Evolutionary conservation across 2,888 invertebrate species (phyloP).

Genomic region (Agonopterix subpropinquella): DNA sequence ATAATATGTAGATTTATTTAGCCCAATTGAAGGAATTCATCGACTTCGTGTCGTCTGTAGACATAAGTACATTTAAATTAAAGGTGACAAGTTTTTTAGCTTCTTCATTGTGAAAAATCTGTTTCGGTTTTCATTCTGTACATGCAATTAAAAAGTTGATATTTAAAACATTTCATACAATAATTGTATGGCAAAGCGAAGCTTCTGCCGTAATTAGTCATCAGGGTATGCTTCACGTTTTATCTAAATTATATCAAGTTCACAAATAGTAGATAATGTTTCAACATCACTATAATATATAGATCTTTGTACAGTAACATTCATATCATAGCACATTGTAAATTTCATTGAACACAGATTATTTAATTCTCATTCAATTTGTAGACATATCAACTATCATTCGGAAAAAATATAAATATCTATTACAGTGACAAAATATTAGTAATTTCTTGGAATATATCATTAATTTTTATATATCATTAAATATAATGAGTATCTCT

Average conservation of each 20-base stretch:
- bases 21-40: too few species aligned
- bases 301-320: constrained; percentile 49
- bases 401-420: constrained; percentile 58
- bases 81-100: too few species aligned
- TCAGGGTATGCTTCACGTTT: constrained; percentile 15
- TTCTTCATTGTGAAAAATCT: too few species aligned
- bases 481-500: constrained; percentile 38
- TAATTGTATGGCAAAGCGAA: constrained; percentile 1
- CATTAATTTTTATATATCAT: constrained; percentile 39
- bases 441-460: constrained; percentile 53
- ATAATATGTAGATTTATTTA: too few species aligned
- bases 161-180: too few species aligned
- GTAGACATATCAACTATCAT: constrained; percentile 58
- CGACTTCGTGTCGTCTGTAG: too few species aligned
- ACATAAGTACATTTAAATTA: too few species aligned
- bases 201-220: neutral
- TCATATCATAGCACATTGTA: constrained; percentile 43
- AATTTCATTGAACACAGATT: constrained; percentile 57
- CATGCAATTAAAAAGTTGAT: too few species aligned
- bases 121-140: too few species aligned
- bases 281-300: constrained; percentile 32
- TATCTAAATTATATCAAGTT: constrained; percentile 20
- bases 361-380: constrained; percentile 53
- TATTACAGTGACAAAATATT: constrained; percentile 40
- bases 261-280: neutral